These are phyloP conservation scores for Anoplopoma fimbria DNA, from an alignment of 2,113 vertebrate species.

Conservation along the genomic window DNA sequence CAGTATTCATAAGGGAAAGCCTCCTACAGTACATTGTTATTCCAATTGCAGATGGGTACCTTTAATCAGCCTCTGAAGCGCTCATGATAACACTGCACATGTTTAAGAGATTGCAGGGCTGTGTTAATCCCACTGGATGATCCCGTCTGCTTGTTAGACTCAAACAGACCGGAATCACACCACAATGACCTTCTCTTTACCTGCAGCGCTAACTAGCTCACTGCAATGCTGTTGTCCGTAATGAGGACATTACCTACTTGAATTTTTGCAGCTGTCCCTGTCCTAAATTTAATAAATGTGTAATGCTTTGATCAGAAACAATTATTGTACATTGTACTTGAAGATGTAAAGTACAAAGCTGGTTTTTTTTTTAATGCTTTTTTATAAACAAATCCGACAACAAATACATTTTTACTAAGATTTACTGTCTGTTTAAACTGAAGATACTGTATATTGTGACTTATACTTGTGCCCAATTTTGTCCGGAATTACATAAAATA, in stretches of 20 bases:
- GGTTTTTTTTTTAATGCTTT: background rate
- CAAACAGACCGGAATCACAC: constrained; percentile 64
- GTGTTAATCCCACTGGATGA: constrained; percentile 69
- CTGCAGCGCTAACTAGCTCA: constrained; percentile 29
- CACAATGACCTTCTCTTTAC: constrained; percentile 70
- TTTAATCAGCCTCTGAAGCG: constrained; percentile 56
- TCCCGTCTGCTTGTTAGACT: constrained; percentile 66
- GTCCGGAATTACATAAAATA: background rate
- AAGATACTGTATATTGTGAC: background rate
- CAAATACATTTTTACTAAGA: background rate
- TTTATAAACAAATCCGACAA: background rate
- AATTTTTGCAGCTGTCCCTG: background rate
- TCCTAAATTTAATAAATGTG: background rate
- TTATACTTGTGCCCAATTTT: background rate
- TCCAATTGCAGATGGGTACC: constrained; percentile 12
- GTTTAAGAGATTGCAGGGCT: constrained; percentile 66
- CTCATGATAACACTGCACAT: constrained; percentile 49
- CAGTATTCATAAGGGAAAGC: background rate
- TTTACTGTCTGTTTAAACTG: background rate
- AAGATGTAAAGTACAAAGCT: background rate
- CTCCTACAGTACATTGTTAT: background rate
- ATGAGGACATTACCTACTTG: constrained; percentile 43
- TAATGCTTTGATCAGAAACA: background rate
- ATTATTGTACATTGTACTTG: background rate
- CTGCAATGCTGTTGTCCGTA: constrained; percentile 3